Evolutionary conservation across 2,888 invertebrate genomes (phyloP), one percentile per base, ranked within the genome.

Genomic region (Plagiodera versicolora): DNA sequence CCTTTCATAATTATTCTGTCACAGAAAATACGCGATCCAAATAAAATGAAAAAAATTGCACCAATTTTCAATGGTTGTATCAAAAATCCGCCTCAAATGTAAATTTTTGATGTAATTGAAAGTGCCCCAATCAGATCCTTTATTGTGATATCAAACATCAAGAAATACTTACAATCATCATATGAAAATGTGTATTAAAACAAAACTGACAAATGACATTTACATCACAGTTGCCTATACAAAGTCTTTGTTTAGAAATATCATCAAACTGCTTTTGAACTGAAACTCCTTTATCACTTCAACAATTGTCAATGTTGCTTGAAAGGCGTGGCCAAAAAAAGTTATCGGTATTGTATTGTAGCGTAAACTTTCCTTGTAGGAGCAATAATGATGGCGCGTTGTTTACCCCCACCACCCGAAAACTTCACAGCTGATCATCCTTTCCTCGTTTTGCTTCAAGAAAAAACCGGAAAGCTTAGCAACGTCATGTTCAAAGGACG

Each of bases 371-470:
- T 56, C 14, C 14, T 39, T 58, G 28, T 16, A 58, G 57, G 18
- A 10, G 19, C 64, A 9, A 48, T 62, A 16, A 55, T 62, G 59
- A 39, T 48, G 45, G 35, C 56, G 46, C 17, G 58, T 28, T 45
- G 45, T n/a, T 35, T 53, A 16, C 53, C 60, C 14, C 32, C 19
- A 14, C 57, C 46, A 11, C 45, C 51, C 0, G 53, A 62, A 32
- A 44, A 53, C 30, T 67, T 66, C 49, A 51, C 53, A 14, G 66
- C 56, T 0, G 62, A 69, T 35, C 60, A 65, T 56, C 64, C 67
- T 8, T 67, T 65, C 48, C 52, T 66, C 3, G 46, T 59, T 20
- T 16, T 62, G 11, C 39, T 69, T 10, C 24, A 24, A 39, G 39
- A 39, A n/a, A 39, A 14, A n/a, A 11, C 8, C 8, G 4, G 11